Conservation (phyloP, 1,140 invertebrate species). For the Chironomus tepperi region DNA sequence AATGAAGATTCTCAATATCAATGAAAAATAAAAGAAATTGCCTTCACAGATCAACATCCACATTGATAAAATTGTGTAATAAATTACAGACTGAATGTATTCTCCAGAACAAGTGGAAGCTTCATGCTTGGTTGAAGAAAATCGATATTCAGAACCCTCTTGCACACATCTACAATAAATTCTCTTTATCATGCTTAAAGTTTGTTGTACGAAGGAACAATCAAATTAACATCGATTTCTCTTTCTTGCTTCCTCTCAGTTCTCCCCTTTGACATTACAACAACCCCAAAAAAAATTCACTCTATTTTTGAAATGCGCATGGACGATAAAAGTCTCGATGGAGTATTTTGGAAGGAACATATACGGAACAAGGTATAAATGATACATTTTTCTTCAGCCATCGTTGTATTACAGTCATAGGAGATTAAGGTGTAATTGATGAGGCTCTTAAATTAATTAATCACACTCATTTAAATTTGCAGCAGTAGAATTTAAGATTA, state of each 20-base stretch:
- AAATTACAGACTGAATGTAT: too few species aligned
- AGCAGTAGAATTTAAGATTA: too few species aligned
- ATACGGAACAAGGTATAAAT: background rate
- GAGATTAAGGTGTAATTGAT: background rate
- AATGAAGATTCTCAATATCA: background rate
- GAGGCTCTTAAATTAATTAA: background rate
- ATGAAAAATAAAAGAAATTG: background rate
- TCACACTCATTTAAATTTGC: background rate
- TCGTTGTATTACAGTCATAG: background rate
- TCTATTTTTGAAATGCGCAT: background rate
- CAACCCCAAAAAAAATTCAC: background rate
- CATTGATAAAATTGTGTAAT: too few species aligned
- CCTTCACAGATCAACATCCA: too few species aligned
- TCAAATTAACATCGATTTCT: slow-evolving; percentile 14
- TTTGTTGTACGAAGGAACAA: background rate
- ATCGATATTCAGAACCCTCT: background rate
- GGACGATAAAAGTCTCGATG: background rate
- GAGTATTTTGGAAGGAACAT: background rate
- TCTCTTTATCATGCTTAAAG: too few species aligned
- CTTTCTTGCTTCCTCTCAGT: background rate
- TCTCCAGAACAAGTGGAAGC: too few species aligned
- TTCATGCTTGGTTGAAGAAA: background rate
- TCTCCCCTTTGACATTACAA: background rate
- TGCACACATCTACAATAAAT: too few species aligned
- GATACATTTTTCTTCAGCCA: background rate